phyloP scores from a whole-genome alignment of 2,888 invertebrate species.

The Marronus borbonicus region DNA sequence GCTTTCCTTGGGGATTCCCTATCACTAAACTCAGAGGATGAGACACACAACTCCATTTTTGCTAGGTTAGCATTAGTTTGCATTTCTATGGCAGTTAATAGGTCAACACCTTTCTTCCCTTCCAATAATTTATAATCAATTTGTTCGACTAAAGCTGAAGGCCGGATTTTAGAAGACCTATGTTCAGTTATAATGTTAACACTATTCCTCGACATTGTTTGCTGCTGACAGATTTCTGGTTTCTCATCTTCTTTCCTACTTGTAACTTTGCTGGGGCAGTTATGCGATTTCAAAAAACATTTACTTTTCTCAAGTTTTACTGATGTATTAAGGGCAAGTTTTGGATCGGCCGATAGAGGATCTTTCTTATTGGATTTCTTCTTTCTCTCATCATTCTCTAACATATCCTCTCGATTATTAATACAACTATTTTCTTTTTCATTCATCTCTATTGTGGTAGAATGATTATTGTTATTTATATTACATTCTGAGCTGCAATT shows the following conservation, averaged over 20 bases:
- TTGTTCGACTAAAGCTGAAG: constrained; percentile 61
- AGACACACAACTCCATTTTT: constrained; percentile 56
- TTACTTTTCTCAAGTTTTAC: constrained; percentile 46
- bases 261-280: constrained; percentile 35
- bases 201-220: background rate
- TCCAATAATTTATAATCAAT: constrained; percentile 62
- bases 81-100: constrained; percentile 64
- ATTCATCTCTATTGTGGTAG: constrained; percentile 36
- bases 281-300: constrained; percentile 35
- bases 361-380: constrained; percentile 32
- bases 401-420: constrained; percentile 36
- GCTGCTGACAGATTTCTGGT: background rate
- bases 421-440: constrained; percentile 52
- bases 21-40: constrained; percentile 58
- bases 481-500: constrained; percentile 28
- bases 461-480: constrained; percentile 45
- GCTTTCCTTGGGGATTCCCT: constrained; percentile 59
- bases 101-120: constrained; percentile 65
- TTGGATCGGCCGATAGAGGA: constrained; percentile 37
- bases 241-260: constrained; percentile 22
- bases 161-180: constrained; percentile 58
- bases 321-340: constrained; percentile 41
- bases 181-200: background rate
- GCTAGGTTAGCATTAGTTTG: constrained; percentile 62
- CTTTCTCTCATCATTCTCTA: constrained; percentile 2